A percentile compares a stretch with the other conserved stretches of the same genome.
These are phyloP conservation scores for Daktulosphaira vitifoliae DNA, from an alignment of 1,140 invertebrate genomes.

Conservation along the genomic window DNA sequence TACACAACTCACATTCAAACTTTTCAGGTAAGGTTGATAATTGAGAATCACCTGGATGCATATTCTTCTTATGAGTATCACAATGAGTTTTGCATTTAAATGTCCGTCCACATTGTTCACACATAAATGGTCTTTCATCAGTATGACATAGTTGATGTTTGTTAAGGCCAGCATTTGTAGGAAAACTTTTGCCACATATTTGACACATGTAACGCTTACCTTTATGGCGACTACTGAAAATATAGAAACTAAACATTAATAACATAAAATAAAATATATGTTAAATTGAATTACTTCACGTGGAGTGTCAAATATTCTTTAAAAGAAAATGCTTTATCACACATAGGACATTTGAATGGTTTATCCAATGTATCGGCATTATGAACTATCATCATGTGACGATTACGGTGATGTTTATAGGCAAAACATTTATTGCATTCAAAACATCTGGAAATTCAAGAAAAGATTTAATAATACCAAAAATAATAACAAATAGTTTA, in stretches of 20 bases:
- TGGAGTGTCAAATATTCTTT: slow-evolving; percentile 61
- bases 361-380: slow-evolving; percentile 61
- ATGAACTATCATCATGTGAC: slow-evolving; percentile 21
- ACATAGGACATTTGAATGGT: slow-evolving; percentile 63
- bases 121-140: slow-evolving; percentile 59
- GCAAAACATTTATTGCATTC: slow-evolving; percentile 22
- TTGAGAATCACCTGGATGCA: neutral
- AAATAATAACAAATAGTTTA: neutral
- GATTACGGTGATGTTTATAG: slow-evolving; percentile 16
- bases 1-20: slow-evolving; percentile 13
- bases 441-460: neutral
- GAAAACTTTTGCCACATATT: slow-evolving; percentile 46
- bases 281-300: slow-evolving; percentile 35
- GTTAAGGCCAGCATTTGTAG: slow-evolving; percentile 46
- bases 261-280: neutral
- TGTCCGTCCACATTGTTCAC: slow-evolving; percentile 55
- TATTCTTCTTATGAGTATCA: slow-evolving; percentile 22
- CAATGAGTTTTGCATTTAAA: slow-evolving; percentile 44
- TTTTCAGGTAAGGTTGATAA: neutral
- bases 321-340: slow-evolving; percentile 62
- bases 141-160: slow-evolving; percentile 51
- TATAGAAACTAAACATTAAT: neutral
- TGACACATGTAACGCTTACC: slow-evolving; percentile 45
- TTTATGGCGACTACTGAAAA: slow-evolving; percentile 38
- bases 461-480: too few relatives aligned